Evolutionary conservation across 2,797 vertebrate species (phyloP), one percentile per base, ranked within the genome.

Genomic region (Peromyscus aztecus): DNA sequence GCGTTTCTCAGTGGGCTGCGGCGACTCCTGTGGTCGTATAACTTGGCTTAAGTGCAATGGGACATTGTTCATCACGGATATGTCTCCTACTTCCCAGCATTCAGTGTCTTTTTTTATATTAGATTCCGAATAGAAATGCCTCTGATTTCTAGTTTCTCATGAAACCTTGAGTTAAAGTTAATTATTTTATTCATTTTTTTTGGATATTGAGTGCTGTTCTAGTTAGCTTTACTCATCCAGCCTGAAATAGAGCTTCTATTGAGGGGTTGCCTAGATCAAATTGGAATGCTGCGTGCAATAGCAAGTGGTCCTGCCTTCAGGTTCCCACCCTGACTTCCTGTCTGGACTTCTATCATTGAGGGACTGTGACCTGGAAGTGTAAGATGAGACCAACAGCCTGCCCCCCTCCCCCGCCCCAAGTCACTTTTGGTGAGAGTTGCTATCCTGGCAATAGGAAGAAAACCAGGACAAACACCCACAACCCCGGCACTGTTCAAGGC

Each of bases 341-440:
- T 37, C 78, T 57, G 31, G 49, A 81, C 49, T 81, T 75, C 21
- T 23, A 1, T 57, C 11, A 14, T 3, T 4, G 52, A 57, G 12
- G 49, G 77, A 52, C 46, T n/a, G 78, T 24, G 21, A 37, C 52
- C 52, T 24, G 52, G 78, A 81, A 81, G 21, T 37, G 52, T 57
- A 81, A 81, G 29, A 52, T 31, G 78, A 81, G 3, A n/a, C 77
- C 19, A 77, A 2, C 46, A 4, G 55, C 16, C 76, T 2, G 8
- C n/a, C 5, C 17, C 11, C 21, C 2, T 11, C 11, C 55, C 0
- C 1, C 21, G 2, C 0, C 1, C 21, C 0, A 55, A 57, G 34
- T 37, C 55, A 24, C 52, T 37, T 59, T 37, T 24, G 78, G 52
- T 37, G 34, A 59, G 52, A 59, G 78, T 37, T 57, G 52, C 21